Base-by-base conservation (phyloP, 2,797 vertebrate species). In the Furcifer pardalis region DNA sequence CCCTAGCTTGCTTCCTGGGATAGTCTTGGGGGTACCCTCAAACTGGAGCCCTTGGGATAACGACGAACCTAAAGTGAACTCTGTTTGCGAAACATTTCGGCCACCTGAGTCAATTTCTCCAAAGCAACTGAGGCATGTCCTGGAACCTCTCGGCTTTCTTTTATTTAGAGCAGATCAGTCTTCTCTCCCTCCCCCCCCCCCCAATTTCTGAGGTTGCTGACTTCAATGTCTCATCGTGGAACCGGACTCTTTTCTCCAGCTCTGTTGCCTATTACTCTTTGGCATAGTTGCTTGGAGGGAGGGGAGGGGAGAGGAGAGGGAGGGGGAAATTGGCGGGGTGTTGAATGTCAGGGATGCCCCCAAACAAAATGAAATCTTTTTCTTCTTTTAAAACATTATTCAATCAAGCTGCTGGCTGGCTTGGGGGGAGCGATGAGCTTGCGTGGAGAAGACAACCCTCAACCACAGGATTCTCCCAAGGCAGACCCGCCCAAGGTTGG, bases 171-270 rank as follows among this genome's bases (percentile, higher is more conserved):
- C 17, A 13, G 27, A 59, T 52, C 60, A 32, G 2, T 42, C 68
- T 7, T 44, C 17, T 1, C 10, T 37, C 7, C 2, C 19, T 8
- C 60, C 30, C 6, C 1, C 15, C 30, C 32, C 27, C 15, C 12
- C 52, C 19, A 81, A 71, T 86, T 81, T 88, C 84, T 90, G 92
- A 90, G 88, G 89, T 88, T 77, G 0, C 81, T 82, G 81, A 82
- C 65, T 85, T 89, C 79, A 79, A 59, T 35, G n/a, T 78, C 80
- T 42, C 68, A 1, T n/a, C 56, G 21, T 4, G 59, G 72, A 76
- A 37, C 65, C 69, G 6, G 13, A 77, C 42, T 87, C 85, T 65
- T 84, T 25, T 56, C 42, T 46, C 46, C 86, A 0, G 0, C 77
- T 85, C 84, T 89, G 71, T 78, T 77, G 69, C 76, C 35, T 19